phyloP scores from a whole-genome alignment of 2,888 invertebrate species.

The Pristionchus arcanus region DNA sequence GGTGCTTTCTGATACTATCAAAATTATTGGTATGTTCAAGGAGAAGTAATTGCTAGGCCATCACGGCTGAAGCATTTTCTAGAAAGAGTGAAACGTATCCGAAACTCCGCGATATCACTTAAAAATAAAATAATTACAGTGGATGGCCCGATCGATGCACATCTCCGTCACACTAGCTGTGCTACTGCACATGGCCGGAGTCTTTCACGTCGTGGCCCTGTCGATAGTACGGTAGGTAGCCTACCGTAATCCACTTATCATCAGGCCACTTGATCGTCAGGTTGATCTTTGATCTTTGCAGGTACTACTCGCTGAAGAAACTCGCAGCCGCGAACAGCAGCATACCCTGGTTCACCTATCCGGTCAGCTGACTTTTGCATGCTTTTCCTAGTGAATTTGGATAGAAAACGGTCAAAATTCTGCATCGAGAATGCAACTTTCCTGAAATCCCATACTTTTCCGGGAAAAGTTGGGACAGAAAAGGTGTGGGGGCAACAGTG shows the following conservation, averaged over 20 bases:
- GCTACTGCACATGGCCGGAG: slow-evolving; percentile 74
- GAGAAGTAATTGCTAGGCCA: not conserved
- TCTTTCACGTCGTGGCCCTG: slow-evolving; percentile 76
- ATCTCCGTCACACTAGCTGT: slow-evolving; percentile 73
- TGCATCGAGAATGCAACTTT: not conserved
- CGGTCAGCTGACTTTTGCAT: slow-evolving; percentile 59
- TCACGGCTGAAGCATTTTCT: too few species aligned
- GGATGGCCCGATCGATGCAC: slow-evolving; percentile 66
- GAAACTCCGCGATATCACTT: not conserved
- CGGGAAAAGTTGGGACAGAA: not conserved
- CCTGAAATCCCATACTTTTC: not conserved
- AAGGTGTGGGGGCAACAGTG: not conserved
- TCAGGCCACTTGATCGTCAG: not conserved
- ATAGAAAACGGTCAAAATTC: not conserved
- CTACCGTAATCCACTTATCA: not conserved
- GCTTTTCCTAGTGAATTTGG: not conserved
- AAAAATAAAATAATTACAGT: slow-evolving; percentile 7
- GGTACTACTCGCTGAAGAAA: slow-evolving; percentile 69
- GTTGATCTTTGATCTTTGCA: slow-evolving; percentile 42
- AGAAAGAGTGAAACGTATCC: not conserved
- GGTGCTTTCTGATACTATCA: not conserved
- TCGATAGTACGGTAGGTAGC: slow-evolving; percentile 68
- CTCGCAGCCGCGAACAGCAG: slow-evolving; percentile 68
- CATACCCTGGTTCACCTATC: slow-evolving; percentile 73
- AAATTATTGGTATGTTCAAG: too few species aligned